phyloP scores from a whole-genome alignment of 2,888 invertebrate genomes.

The Pinctada fucata region DNA sequence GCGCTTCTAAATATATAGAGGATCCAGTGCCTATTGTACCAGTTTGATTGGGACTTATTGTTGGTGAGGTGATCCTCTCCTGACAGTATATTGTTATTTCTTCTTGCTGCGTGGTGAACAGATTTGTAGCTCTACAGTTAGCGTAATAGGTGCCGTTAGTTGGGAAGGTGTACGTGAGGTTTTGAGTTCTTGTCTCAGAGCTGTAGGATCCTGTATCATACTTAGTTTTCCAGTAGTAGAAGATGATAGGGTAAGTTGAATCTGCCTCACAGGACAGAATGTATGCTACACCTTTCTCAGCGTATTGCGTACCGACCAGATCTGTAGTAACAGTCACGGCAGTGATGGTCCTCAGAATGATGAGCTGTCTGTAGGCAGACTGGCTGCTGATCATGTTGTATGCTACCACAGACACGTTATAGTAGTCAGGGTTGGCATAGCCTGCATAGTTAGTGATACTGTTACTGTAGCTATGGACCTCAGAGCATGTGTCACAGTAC shows the following conservation, averaged over 20 bases:
- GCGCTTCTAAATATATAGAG: conserved; percentile 31
- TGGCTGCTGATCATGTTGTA: conserved; percentile 42
- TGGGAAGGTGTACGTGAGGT: conserved; percentile 27
- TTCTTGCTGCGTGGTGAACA: conserved; percentile 31
- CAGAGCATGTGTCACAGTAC: conserved; percentile 36
- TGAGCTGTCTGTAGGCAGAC: conserved; percentile 2
- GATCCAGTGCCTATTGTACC: conserved; percentile 22
- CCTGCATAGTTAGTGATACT: conserved; percentile 22
- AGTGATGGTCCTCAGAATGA: conserved; percentile 29
- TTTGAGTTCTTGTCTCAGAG: conserved; percentile 1
- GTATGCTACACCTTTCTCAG: conserved; percentile 6
- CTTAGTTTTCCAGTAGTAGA: not conserved
- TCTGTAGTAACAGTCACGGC: conserved; percentile 24
- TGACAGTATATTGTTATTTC: conserved; percentile 47
- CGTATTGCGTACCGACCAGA: conserved; percentile 28
- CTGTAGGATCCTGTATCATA: not conserved
- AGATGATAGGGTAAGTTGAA: conserved; percentile 13
- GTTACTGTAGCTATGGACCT: not conserved
- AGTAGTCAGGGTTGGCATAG: conserved; percentile 24
- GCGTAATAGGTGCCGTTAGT: conserved; percentile 36
- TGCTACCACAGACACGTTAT: conserved; percentile 32
- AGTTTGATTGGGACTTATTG: conserved; percentile 38
- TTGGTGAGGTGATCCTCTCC: conserved; percentile 38
- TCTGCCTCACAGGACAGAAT: conserved; percentile 25
- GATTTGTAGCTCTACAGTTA: conserved; percentile 42